These are phyloP conservation scores for Helicoverpa zea DNA, from an alignment of 1,140 invertebrate species.

Conservation along the genomic window DNA sequence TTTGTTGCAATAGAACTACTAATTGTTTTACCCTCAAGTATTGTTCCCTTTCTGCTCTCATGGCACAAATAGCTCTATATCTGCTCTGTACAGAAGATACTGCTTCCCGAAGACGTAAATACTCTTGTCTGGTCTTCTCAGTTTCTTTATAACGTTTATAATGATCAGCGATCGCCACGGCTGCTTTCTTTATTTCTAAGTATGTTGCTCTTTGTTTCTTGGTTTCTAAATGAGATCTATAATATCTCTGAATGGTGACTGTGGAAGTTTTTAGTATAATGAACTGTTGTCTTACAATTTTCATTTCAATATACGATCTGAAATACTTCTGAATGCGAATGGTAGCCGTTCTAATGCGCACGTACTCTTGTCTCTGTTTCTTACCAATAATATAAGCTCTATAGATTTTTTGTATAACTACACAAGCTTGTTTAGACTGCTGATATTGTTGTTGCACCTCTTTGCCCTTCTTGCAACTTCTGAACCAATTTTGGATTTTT, in stretches of 20 bases:
- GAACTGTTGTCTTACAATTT: conserved; percentile 67
- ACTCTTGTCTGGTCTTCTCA: conserved; percentile 70
- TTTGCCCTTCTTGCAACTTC: conserved; percentile 69
- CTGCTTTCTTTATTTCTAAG: conserved; percentile 69
- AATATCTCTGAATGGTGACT: conserved; percentile 83
- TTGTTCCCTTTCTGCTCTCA: conserved; percentile 64
- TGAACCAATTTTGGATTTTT: conserved; percentile 82
- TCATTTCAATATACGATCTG: conserved; percentile 78
- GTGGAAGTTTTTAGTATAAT: conserved; percentile 66
- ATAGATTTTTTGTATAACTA: conserved; percentile 77
- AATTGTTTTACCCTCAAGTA: conserved; percentile 78
- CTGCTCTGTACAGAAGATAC: conserved; percentile 73
- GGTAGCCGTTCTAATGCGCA: conserved; percentile 69
- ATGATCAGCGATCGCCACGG: conserved; percentile 71
- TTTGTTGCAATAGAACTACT: conserved; percentile 84
- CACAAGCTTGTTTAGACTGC: conserved; percentile 63
- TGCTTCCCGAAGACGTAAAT: conserved; percentile 69
- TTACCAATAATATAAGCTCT: conserved; percentile 65
- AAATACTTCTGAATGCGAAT: conserved; percentile 81
- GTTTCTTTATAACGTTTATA: conserved; percentile 75
- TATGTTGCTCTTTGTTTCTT: conserved; percentile 76
- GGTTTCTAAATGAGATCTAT: conserved; percentile 77
- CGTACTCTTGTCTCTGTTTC: conserved; percentile 65
- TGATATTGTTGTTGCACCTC: conserved; percentile 61
- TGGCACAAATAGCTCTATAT: conserved; percentile 80